Evolutionary conservation across 2,113 vertebrate genomes (phyloP), one percentile per base, ranked within the genome.

Genomic region (Excalfactoria chinensis): DNA sequence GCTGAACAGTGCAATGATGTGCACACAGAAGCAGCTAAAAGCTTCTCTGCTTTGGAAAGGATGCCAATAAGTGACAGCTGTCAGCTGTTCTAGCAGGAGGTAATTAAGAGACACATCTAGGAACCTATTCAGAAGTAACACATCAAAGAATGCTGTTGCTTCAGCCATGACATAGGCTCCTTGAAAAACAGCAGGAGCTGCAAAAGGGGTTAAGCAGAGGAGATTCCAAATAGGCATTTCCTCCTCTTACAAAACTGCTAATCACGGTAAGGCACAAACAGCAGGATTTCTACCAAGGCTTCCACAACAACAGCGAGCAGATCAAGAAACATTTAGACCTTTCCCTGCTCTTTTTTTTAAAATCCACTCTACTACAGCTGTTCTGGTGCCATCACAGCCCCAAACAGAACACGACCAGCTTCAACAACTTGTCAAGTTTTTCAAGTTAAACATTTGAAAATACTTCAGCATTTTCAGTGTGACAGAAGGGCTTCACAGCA

Each of bases 21-120:
- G 53, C 84, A 94, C 46, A 68, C 87, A 93, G 89, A 94, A 95
- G 74, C 48, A 85, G 75, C 37, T 86, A 80, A 89, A 90, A 87
- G 55, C 48, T 76, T 75, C 66, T 51, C 46, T 79, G 70, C 63
- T 92, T 80, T 62, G 48, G 48, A 89, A 71, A 89, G 35, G 30
- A 59, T 83, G 63, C 60, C 81, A 85, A 41, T 55, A 80, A 93
- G 79, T 73, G 70, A 85, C 60, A 91, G 37, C 55, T 89, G 74
- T 46, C 77, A 83, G 44, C 34, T 60, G 76, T 63, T 90, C 86
- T 55, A 89, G 59, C 21, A 49, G 25, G 17, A 8, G 62, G 73
- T n/a, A 4, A 1, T 63, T 73, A 77, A 90, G 60, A 69, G 89
- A 70, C 22, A 11, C 41, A 83, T 73, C 28, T 32, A 63, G 28